These are phyloP conservation scores for Amphiprion clarkii DNA, from an alignment of 2,797 vertebrate species.

Conservation along the genomic window DNA sequence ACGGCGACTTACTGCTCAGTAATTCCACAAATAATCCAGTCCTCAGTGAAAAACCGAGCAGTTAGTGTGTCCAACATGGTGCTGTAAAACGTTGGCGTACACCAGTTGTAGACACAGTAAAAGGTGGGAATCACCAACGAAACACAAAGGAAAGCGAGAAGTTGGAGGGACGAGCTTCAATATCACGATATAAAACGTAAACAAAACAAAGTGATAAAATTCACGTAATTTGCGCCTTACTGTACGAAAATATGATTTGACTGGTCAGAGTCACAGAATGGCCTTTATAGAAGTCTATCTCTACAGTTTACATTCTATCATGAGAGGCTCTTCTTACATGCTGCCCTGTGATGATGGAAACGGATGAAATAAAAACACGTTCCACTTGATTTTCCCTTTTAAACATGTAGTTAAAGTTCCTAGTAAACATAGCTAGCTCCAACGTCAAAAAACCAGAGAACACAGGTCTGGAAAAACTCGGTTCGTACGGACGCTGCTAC, in stretches of 20 bases:
- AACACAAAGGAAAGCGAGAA: constrained; percentile 10
- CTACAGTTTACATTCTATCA: constrained; percentile 70
- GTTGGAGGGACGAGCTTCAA: constrained; percentile 44
- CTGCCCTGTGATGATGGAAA: constrained; percentile 23
- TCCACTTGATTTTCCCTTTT: constrained; percentile 49
- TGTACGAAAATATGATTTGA: constrained; percentile 61
- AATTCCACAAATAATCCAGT: neutral
- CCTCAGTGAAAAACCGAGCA: neutral
- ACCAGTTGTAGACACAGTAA: neutral
- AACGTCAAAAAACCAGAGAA: constrained; percentile 30
- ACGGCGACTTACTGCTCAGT: neutral
- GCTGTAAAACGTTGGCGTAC: neutral
- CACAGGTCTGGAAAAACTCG: constrained; percentile 47
- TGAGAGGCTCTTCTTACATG: constrained; percentile 3
- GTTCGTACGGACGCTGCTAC: constrained; percentile 54
- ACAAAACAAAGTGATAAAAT: constrained; percentile 59
- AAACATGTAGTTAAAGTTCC: constrained; percentile 52
- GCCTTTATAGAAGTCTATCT: constrained; percentile 36
- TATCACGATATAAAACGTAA: constrained; percentile 69
- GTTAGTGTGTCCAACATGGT: constrained; percentile 9
- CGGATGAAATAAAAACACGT: constrained; percentile 26
- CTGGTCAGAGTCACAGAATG: constrained; percentile 45
- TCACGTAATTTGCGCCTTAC: constrained; percentile 56
- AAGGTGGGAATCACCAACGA: neutral
- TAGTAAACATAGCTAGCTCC: constrained; percentile 48